Evolutionary conservation across 2,113 vertebrate genomes (phyloP).

Genomic region (Chamaetylas fuelleborni): DNA sequence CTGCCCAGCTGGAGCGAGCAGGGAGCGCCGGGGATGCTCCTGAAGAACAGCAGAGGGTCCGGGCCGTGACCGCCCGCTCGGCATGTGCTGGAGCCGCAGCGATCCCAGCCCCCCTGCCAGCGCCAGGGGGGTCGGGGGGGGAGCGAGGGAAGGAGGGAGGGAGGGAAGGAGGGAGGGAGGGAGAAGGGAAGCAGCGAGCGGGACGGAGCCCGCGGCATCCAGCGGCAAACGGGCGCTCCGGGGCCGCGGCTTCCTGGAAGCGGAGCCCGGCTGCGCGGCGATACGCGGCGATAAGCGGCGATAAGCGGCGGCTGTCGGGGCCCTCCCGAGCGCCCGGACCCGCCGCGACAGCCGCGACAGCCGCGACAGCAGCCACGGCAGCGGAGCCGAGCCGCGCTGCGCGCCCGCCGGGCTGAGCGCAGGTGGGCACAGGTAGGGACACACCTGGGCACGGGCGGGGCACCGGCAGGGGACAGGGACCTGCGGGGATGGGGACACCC

Average conservation of each 20-base stretch:
- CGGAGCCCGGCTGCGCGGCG: background rate
- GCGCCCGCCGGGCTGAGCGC: background rate
- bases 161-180: background rate
- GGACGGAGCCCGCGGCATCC: background rate
- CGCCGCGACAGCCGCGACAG: background rate
- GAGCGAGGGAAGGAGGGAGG: background rate
- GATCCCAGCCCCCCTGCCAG: constrained; percentile 57
- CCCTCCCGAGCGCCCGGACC: background rate
- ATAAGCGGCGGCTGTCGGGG: constrained; percentile 13
- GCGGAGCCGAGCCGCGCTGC: background rate
- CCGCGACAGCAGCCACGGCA: background rate
- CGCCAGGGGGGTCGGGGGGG: constrained; percentile 38
- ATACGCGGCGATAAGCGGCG: constrained; percentile 36
- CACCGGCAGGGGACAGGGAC: background rate
- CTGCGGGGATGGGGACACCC: rapidly evolving
- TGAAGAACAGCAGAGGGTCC: constrained; percentile 43
- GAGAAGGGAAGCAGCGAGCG: background rate
- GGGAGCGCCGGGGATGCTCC: constrained; percentile 45
- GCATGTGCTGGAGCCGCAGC: constrained; percentile 36
- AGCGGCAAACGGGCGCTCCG: background rate
- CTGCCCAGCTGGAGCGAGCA: background rate
- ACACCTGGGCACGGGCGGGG: background rate
- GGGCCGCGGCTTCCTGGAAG: constrained; percentile 53
- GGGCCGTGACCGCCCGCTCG: constrained; percentile 42
- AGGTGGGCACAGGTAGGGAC: background rate